Percentiles rank a stretch among this genome's conserved stretches.
Conservation (phyloP, 2,888 invertebrate species). For the Xestia rhomboidea region DNA sequence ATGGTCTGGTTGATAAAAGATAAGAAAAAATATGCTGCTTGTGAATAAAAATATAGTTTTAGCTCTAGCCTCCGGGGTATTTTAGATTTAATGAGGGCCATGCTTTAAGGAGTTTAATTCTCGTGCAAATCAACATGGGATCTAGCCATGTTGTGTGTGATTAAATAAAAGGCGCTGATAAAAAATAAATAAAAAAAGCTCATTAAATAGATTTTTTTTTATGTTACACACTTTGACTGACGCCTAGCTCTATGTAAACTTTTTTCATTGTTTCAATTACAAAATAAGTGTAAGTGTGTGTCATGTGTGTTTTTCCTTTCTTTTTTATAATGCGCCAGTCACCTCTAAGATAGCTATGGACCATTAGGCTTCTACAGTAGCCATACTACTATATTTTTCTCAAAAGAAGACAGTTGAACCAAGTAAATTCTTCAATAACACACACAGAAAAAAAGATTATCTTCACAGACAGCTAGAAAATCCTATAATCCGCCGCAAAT, state of each 20-base stretch:
- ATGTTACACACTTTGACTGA: too few species aligned
- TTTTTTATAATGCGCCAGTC: not conserved
- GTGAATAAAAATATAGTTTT: not conserved
- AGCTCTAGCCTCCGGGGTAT: not conserved
- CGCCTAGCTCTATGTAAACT: too few species aligned
- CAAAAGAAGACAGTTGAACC: too few species aligned
- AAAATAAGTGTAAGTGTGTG: not conserved
- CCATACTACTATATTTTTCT: not conserved
- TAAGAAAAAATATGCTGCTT: not conserved
- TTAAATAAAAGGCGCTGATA: too few species aligned
- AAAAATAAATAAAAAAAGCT: too few species aligned
- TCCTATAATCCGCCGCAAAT: conserved; percentile 24
- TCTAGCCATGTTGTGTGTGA: too few species aligned
- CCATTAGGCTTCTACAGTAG: too few species aligned
- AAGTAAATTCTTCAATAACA: conserved; percentile 12
- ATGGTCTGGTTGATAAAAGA: not conserved
- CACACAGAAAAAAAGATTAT: not conserved
- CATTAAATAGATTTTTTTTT: too few species aligned
- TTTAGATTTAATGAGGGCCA: too few species aligned
- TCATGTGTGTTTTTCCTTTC: too few species aligned
- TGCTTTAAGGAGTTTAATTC: too few species aligned
- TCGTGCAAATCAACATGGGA: too few species aligned
- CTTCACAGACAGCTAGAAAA: conserved; percentile 6
- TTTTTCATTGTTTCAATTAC: not conserved
- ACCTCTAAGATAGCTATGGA: not conserved